Evolutionary conservation across 2,113 vertebrate species (phyloP), one percentile per base, ranked within the genome.

Genomic region (Clarias batrachus): DNA sequence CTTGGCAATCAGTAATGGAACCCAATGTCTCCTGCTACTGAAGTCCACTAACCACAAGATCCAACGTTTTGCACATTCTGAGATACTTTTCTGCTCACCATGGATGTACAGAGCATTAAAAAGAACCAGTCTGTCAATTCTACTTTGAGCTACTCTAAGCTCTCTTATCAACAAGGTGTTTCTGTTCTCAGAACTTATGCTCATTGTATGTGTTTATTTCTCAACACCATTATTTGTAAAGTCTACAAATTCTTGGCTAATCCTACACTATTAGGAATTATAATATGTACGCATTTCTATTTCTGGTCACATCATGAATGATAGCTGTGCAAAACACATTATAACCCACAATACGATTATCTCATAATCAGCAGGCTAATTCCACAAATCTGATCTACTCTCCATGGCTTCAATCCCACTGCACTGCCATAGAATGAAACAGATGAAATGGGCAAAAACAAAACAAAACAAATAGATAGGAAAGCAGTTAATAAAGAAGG

Each of bases 281-380:
- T 37, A 33, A 59, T 48, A 12, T 48, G 60, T 78, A 21, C 65
- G 79, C 81, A 63, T 41, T 82, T 85, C 62, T 88, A 82, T 81
- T 81, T 63, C 33, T n/a, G 60, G 48, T 25, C 30, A 19, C 41
- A 14, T 81, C 13, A 71, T 81, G 54, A 73, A 73, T 27, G 48
- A 85, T 84, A 77, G 83, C 79, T 71, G 37, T 56, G 57, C 14
- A 60, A 82, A 88, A 59, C 84, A 60, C 52, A 48, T 33, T 87
- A 82, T 79, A 8, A 48, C 80, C 78, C 71, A 19, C 77, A 66
- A 71, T 76, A 16, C 16, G 48, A 86, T 86, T 59, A 79, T 30
- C 27, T 30, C 82, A 70, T 30, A 71, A 81, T n/a, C 83, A 88
- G 66, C 57, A 11, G 68, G 41, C 23, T 81, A 37, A 57, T 85